Conservation (phyloP, 2,797 vertebrate genomes). For the Eutrigla gurnardus region DNA sequence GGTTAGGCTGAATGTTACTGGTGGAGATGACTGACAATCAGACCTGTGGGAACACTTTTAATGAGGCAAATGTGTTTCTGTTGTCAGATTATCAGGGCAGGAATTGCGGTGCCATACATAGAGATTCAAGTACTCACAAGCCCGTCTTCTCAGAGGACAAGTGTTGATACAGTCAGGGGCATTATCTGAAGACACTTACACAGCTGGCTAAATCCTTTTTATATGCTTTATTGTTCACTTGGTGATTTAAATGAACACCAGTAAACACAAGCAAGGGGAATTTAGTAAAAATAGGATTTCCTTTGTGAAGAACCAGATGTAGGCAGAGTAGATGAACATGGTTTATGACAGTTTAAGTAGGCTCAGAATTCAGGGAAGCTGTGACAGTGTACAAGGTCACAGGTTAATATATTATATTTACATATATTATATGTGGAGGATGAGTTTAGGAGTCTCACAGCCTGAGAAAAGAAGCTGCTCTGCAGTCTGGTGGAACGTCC, state of each 20-base stretch:
- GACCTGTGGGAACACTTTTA: slow-evolving; percentile 20
- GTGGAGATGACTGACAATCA: slow-evolving; percentile 48
- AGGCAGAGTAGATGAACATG: neutral
- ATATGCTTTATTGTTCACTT: slow-evolving; percentile 18
- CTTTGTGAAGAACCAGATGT: neutral
- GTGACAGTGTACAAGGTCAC: neutral
- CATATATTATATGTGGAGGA: no score
- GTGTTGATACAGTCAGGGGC: neutral
- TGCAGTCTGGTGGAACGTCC: no score
- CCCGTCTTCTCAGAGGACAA: slow-evolving; percentile 10
- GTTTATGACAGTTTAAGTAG: neutral
- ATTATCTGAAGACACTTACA: slow-evolving; percentile 8
- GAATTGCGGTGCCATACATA: neutral
- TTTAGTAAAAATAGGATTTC: neutral
- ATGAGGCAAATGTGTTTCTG: slow-evolving; percentile 35
- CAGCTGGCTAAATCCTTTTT: neutral
- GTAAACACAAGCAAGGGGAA: neutral
- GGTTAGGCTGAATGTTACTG: slow-evolving; percentile 22
- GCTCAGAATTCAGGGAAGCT: neutral
- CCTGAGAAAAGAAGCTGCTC: no score
- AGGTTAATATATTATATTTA: neutral
- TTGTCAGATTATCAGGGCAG: slow-evolving; percentile 27
- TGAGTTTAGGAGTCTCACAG: no score
- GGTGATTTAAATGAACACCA: neutral
- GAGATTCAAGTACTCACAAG: slow-evolving; percentile 17